Conservation (phyloP, 2,888 invertebrate species). For the Calliscelio sp. region DNA sequence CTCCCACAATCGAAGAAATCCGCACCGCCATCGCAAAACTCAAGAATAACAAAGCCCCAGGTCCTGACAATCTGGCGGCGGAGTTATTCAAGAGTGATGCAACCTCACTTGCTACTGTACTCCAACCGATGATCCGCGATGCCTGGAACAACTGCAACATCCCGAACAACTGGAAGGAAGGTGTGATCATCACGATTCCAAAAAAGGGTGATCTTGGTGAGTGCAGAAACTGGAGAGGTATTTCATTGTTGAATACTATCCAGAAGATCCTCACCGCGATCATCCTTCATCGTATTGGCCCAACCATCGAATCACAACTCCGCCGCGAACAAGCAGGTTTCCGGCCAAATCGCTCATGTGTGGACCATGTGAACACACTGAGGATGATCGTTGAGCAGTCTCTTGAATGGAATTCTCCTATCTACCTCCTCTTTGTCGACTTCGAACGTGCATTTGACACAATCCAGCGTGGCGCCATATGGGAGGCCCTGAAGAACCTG, state of each 20-base stretch:
- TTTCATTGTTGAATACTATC: slow-evolving; percentile 11
- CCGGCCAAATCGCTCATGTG: slow-evolving; percentile 40
- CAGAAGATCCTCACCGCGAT: slow-evolving; percentile 33
- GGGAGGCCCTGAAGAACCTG: slow-evolving; percentile 20
- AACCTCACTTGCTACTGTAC: slow-evolving; percentile 5
- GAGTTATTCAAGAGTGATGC: slow-evolving; percentile 34
- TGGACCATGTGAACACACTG: slow-evolving; percentile 34
- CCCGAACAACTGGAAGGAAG: slow-evolving; percentile 19
- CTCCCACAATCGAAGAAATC: slow-evolving; percentile 14
- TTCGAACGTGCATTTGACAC: slow-evolving; percentile 30
- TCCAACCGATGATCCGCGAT: slow-evolving; percentile 22
- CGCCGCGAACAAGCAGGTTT: slow-evolving; percentile 37
- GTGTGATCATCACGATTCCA: slow-evolving; percentile 10
- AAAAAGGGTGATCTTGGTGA: slow-evolving; percentile 24
- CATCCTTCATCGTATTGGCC: slow-evolving; percentile 22
- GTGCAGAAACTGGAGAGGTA: slow-evolving; percentile 16
- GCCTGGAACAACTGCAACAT: slow-evolving; percentile 24
- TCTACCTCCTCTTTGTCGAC: slow-evolving; percentile 31
- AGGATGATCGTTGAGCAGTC: slow-evolving; percentile 30
- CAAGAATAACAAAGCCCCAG: slow-evolving; percentile 26
- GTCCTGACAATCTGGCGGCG: slow-evolving; percentile 26
- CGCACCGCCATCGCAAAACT: slow-evolving; percentile 13
- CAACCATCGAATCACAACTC: slow-evolving; percentile 23
- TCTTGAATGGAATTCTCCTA: slow-evolving; percentile 17
- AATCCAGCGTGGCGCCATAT: slow-evolving; percentile 26